phyloP scores from a whole-genome alignment of 2,797 vertebrate species.

The Enteromius mattozi region DNA sequence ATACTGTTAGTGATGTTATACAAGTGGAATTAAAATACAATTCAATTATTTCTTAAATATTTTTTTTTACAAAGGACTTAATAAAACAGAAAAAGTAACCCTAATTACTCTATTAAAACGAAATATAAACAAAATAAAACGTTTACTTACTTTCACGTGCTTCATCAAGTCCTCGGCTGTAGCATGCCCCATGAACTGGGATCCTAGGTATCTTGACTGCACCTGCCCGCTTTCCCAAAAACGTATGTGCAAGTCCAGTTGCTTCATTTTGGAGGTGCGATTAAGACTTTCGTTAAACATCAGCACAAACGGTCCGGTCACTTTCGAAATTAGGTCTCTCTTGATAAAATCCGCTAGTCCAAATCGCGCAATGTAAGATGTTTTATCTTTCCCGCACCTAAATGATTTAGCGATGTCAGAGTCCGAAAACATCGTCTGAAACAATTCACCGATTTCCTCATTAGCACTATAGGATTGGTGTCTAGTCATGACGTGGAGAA shows the following conservation, averaged over 20 bases:
- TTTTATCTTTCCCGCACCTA: neutral
- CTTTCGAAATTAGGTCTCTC: neutral
- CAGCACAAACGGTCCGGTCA: neutral
- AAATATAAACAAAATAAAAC: too few relatives aligned
- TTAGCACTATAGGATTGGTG: neutral
- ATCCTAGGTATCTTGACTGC: neutral
- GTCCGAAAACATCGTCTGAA: constrained; percentile 19
- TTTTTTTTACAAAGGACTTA: neutral
- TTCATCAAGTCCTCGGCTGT: neutral
- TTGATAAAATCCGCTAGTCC: neutral
- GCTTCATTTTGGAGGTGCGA: neutral
- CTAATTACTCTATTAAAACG: too few relatives aligned
- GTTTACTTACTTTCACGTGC: neutral
- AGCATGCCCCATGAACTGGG: neutral
- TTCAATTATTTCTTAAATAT: constrained; percentile 8
- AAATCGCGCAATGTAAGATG: neutral
- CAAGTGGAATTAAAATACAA: neutral
- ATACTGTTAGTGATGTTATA: neutral
- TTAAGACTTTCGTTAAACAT: neutral
- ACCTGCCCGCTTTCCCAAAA: neutral
- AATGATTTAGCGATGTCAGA: constrained; percentile 14
- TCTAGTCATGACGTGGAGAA: constrained; percentile 14
- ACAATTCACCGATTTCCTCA: too few relatives aligned
- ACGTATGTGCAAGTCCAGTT: neutral
- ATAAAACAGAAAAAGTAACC: neutral